Base-by-base conservation (phyloP, 2,113 vertebrate genomes). In the Periophthalmus modestus region DNA sequence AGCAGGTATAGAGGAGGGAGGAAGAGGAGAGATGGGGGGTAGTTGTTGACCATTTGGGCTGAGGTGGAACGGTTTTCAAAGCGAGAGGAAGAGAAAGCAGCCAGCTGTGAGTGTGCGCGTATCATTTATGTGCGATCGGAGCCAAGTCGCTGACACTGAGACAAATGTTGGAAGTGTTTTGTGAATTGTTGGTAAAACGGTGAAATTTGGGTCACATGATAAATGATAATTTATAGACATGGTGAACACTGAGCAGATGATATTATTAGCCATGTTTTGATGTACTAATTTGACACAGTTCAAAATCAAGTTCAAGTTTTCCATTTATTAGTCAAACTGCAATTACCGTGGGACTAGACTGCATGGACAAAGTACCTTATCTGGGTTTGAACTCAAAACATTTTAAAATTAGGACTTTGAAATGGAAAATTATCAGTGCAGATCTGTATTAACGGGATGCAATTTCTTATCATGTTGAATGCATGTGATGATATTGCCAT, bases 131-230 rank as follows among this genome's bases (percentile, higher is more conserved):
- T 78, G 78, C 80, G 78, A 85, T 69, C 46, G 73, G 81, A 75
- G 77, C 79, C 74, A 74, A 83, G 82, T 66, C 62, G 24, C 79
- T 85, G 87, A 87, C 87, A 91, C 81, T 66, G 86, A 91, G 90
- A 89, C 88, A 89, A 92, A 92, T 84, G 88, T 81, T 79, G 74
- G 24, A 78, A 87, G 83, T 70, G 59, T 19, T 91, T 90, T 87
- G 88, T 88, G 86, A 88, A 90, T 90, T 85, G 85, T 80, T 84
- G 84, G 79, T 88, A 88, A 91, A 88, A 87, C 55, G 77, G 85
- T 74, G 85, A 77, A 78, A 86, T 74, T 6, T 7, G n/a, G 11
- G 55, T 7, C 10, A 21, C 12, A 5, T 21, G 21, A 24, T 24
- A 11, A 24, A 24, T 24, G 14, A 28, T 15, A 15, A 59, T 28